phyloP scores from a whole-genome alignment of 2,888 invertebrate species.

The Xylota sylvarum region DNA sequence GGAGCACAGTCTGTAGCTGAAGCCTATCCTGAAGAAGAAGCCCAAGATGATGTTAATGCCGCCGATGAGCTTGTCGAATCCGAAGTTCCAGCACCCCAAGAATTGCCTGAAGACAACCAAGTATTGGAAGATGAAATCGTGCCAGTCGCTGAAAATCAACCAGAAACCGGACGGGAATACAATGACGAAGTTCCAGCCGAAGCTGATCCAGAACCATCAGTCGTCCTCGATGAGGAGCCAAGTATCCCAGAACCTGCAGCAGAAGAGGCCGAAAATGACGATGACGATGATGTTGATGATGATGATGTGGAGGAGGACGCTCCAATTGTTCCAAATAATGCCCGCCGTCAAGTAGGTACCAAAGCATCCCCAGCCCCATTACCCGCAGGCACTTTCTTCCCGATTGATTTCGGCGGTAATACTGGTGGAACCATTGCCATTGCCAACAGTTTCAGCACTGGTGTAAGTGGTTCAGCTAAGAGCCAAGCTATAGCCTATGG shows the following conservation, averaged over 20 bases:
- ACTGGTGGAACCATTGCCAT: constrained; percentile 79
- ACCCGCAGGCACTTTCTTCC: constrained; percentile 78
- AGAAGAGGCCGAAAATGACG: constrained; percentile 67
- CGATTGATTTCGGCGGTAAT: constrained; percentile 79
- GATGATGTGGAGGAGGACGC: constrained; percentile 40
- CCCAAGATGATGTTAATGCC: constrained; percentile 34
- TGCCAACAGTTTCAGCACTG: constrained; percentile 80
- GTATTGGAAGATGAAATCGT: constrained; percentile 59
- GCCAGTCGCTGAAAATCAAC: constrained; percentile 35
- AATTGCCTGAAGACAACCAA: constrained; percentile 27
- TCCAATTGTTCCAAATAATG: constrained; percentile 8
- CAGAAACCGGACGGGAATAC: constrained; percentile 81
- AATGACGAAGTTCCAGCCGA: constrained; percentile 79
- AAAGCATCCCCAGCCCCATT: constrained; percentile 62
- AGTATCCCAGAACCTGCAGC: background rate
- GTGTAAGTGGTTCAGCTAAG: constrained; percentile 79
- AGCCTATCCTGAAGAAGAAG: constrained; percentile 81
- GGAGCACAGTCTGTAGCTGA: constrained; percentile 82
- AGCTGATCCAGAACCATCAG: constrained; percentile 41
- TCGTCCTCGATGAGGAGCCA: background rate
- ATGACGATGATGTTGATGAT: constrained; percentile 62
- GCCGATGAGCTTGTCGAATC: constrained; percentile 71
- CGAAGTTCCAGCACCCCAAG: constrained; percentile 50
- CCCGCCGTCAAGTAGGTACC: constrained; percentile 23
- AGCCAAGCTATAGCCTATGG: constrained; percentile 80